Conservation (phyloP, 2,113 vertebrate genomes). For the Sterna hirundo region DNA sequence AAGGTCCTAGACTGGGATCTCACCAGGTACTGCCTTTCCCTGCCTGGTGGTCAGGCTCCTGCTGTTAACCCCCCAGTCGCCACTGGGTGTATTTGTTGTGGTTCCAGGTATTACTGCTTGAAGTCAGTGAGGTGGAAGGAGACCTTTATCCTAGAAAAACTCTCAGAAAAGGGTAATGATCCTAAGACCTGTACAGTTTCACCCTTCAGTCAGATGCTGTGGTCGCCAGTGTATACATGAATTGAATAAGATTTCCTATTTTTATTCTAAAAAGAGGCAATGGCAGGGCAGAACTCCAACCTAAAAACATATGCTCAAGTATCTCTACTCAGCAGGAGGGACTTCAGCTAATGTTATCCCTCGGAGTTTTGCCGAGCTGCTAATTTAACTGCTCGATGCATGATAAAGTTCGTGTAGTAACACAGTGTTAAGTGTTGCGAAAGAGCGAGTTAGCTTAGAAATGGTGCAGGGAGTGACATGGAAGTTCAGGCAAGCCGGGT, state of each 20-base stretch:
- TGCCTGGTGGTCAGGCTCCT: background rate
- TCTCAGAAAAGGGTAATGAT: background rate
- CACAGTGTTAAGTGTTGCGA: background rate
- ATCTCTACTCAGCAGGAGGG: background rate
- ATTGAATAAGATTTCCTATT: background rate
- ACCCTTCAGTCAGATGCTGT: background rate
- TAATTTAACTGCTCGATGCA: background rate
- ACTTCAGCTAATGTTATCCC: background rate
- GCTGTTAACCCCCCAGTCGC: rapidly evolving
- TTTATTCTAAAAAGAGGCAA: background rate
- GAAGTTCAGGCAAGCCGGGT: background rate
- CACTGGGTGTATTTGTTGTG: background rate
- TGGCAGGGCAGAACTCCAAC: background rate
- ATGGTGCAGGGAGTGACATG: background rate
- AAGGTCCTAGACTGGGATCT: background rate
- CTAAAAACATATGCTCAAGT: background rate
- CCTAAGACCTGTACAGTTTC: background rate
- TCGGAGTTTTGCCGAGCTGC: background rate
- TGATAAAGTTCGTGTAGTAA: background rate
- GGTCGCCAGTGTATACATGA: background rate
- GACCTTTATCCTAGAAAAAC: background rate
- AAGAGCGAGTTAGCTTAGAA: background rate
- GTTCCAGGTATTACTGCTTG: background rate
- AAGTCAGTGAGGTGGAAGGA: background rate
- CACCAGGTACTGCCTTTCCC: background rate